phyloP scores from a whole-genome alignment of 1,140 invertebrate species.

The Temnothorax longispinosus region DNA sequence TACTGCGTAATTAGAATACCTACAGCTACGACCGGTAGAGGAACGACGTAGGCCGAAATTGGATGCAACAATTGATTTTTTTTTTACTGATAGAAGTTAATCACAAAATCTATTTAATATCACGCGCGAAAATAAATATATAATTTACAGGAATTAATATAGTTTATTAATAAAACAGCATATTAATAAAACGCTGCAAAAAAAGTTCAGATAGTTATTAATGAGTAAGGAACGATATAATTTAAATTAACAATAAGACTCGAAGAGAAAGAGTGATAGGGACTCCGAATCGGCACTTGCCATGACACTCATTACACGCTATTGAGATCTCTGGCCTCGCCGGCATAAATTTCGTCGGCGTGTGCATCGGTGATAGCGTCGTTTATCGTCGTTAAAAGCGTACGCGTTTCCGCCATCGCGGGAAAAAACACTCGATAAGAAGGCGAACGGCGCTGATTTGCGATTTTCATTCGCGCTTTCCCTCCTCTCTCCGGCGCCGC shows the following conservation, averaged over 20 bases:
- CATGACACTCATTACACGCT: neutral
- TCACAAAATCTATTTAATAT: neutral
- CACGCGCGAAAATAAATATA: neutral
- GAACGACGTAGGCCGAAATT: neutral
- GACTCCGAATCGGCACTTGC: neutral
- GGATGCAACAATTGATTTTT: neutral
- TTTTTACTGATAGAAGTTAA: neutral
- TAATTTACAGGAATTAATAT: neutral
- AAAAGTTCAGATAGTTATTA: neutral
- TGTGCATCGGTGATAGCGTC: constrained; percentile 49
- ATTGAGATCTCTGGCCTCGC: constrained; percentile 23
- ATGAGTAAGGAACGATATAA: neutral
- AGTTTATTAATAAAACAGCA: neutral
- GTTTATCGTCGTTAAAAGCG: constrained; percentile 51
- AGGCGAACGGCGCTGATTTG: constrained; percentile 31
- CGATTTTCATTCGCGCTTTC: constrained; percentile 25
- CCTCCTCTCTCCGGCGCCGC: constrained; percentile 21
- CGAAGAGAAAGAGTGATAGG: no score
- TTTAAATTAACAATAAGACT: no score
- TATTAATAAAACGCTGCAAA: neutral
- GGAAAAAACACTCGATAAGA: constrained; percentile 67
- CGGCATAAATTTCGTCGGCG: constrained; percentile 55
- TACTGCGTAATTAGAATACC: constrained; percentile 44
- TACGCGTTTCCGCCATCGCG: constrained; percentile 46
- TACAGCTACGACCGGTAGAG: neutral